Conservation (phyloP, 2,113 vertebrate genomes). For the Xiphophorus maculatus region DNA sequence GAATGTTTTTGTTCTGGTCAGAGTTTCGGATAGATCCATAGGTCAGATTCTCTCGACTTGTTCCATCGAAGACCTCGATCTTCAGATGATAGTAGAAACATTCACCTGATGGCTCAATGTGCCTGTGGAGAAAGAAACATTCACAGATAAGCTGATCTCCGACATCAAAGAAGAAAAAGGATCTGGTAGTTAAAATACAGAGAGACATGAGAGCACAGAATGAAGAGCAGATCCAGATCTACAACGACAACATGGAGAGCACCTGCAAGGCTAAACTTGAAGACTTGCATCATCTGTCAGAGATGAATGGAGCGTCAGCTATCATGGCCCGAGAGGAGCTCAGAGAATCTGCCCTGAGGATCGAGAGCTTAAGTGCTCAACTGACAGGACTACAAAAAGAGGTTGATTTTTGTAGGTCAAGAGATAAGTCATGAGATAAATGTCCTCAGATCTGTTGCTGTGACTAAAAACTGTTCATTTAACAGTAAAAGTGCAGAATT, state of each 20-base stretch:
- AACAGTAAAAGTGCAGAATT: too few relatives aligned
- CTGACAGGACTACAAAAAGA: slow-evolving; percentile 87
- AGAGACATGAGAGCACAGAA: slow-evolving; percentile 82
- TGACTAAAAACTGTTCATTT: not conserved
- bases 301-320: slow-evolving; percentile 85
- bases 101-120: fast-evolving
- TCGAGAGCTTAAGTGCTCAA: slow-evolving; percentile 85
- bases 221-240: slow-evolving; percentile 83
- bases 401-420: slow-evolving; percentile 66
- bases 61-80: not conserved
- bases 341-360: slow-evolving; percentile 81
- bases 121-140: slow-evolving; percentile 22
- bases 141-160: not conserved
- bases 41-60: not conserved
- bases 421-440: not conserved
- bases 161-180: not conserved
- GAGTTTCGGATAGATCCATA: fast-evolving
- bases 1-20: fast-evolving
- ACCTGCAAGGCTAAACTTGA: slow-evolving; percentile 86
- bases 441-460: too few relatives aligned
- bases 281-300: slow-evolving; percentile 82
- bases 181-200: not conserved
- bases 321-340: slow-evolving; percentile 87
- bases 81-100: not conserved
- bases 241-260: slow-evolving; percentile 86